Evolutionary conservation across 2,888 invertebrate genomes (phyloP).

Genomic region (Hesperia comma): DNA sequence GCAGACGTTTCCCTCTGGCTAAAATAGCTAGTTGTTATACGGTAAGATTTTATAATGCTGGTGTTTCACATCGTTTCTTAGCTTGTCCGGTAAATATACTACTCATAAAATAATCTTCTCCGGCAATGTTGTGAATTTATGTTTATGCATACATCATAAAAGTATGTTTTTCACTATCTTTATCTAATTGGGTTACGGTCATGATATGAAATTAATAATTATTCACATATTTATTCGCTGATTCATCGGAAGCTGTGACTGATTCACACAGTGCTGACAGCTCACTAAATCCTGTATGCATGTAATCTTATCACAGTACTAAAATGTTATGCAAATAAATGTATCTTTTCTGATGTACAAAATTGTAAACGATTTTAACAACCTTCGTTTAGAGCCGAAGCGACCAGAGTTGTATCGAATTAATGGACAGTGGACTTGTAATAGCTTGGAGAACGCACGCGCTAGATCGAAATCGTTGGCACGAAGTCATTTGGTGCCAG

Average conservation of each 20-base stretch:
- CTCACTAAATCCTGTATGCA: not conserved
- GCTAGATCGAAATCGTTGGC: slow-evolving; percentile 66
- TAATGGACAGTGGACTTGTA: slow-evolving; percentile 20
- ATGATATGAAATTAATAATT: not conserved
- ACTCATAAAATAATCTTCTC: too few species aligned
- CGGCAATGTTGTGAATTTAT: too few species aligned
- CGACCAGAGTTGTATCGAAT: slow-evolving; percentile 15
- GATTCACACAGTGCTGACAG: slow-evolving; percentile 1
- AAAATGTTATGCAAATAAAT: not conserved
- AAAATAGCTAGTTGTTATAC: not conserved
- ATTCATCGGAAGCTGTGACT: slow-evolving; percentile 6
- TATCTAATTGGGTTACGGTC: not conserved
- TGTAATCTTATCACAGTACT: not conserved
- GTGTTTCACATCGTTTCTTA: not conserved
- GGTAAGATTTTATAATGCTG: not conserved
- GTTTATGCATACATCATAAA: not conserved
- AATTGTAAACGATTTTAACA: not conserved
- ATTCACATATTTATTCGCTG: slow-evolving; percentile 1
- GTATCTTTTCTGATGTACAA: not conserved
- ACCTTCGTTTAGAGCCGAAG: slow-evolving; percentile 6
- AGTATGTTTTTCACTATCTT: not conserved
- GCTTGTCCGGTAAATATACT: too few species aligned
- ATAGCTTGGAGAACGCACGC: slow-evolving; percentile 57
- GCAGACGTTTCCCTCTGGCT: slow-evolving; percentile 14
- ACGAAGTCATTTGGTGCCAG: slow-evolving; percentile 56